Evolutionary conservation across 1,140 invertebrate genomes (phyloP), one percentile per base, ranked within the genome.

Genomic region (Drosophila lowei): DNA sequence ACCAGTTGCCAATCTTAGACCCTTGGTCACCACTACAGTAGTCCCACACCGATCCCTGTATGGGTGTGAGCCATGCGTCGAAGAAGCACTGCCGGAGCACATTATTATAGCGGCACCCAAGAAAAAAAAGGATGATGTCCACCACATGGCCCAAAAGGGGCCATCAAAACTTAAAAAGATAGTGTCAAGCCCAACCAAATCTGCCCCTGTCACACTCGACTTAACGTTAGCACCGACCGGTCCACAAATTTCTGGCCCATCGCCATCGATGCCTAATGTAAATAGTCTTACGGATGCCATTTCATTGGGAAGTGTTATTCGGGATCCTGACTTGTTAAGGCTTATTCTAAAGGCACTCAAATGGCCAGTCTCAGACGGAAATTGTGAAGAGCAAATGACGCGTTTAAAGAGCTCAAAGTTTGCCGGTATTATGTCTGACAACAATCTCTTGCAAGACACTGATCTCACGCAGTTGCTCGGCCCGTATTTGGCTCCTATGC

Each of bases 391-490:
- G 25, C 90, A 91, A 83, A 86, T 91, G 74, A 16, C 76, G 6
- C 74, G 76, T 6, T 56, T 91, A 18, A 90, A 90, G 9, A 81
- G 76, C 34, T 88, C 90, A 3, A 88, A 80, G 48, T 91, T 91
- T 49, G 67, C 75, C 3, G 76, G 73, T 15, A 89, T 91, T 23
- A 90, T 91, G 77, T 81, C 81, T 6, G 90, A 91, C 44, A 77
- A 16, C 15, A 91, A 91, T 66, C 67, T 91, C 4, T 59, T 91
- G 28, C 90, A 91, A 34, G 90, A 91, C 60, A 86, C 71, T 0
- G 90, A 91, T 79, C 65, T 91, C 11, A 91, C 90, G 0, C 90
- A 91, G 48, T 49, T 91, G 7, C 48, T 91, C 30, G 85, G 90
- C 5, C 84, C 90, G 0, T 90, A 90, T 58, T 53, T 91, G 13